phyloP scores from a whole-genome alignment of 2,113 vertebrate genomes.

The Malurus cyaneus region DNA sequence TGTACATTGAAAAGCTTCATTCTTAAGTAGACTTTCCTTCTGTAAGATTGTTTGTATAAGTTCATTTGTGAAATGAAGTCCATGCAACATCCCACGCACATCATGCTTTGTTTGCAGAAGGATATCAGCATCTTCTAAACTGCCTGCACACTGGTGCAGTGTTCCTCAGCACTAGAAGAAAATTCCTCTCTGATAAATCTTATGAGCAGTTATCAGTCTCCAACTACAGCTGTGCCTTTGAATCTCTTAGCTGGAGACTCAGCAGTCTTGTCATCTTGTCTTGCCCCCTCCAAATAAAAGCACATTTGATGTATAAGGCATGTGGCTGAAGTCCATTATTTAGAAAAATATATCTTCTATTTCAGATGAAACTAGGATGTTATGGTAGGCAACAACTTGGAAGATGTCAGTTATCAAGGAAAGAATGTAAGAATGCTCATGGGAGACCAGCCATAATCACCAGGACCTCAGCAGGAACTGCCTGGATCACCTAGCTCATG shows the following conservation, averaged over 20 bases:
- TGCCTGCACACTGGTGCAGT: not conserved
- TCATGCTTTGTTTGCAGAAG: not conserved
- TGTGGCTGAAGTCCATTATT: not conserved
- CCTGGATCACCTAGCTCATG: not conserved
- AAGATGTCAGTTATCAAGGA: not conserved
- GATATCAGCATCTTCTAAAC: not conserved
- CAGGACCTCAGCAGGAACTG: not conserved
- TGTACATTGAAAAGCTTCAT: not conserved
- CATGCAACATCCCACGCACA: fast-evolving
- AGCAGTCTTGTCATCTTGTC: not conserved
- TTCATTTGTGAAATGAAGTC: not conserved
- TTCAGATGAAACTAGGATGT: not conserved
- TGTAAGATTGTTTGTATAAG: not conserved
- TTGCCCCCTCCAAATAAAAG: not conserved
- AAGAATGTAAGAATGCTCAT: not conserved
- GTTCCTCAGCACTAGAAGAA: not conserved
- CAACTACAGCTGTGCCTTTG: not conserved
- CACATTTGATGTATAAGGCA: not conserved
- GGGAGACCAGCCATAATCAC: not conserved
- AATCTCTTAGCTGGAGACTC: not conserved
- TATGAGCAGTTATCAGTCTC: not conserved
- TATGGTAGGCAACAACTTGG: not conserved
- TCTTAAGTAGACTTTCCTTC: not conserved
- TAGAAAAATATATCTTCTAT: not conserved
- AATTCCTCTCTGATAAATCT: not conserved